A percentile compares a stretch with the other conserved stretches of the same genome.
phyloP scores from a whole-genome alignment of 2,797 vertebrate genomes.

The Hafferia zeledoni region DNA sequence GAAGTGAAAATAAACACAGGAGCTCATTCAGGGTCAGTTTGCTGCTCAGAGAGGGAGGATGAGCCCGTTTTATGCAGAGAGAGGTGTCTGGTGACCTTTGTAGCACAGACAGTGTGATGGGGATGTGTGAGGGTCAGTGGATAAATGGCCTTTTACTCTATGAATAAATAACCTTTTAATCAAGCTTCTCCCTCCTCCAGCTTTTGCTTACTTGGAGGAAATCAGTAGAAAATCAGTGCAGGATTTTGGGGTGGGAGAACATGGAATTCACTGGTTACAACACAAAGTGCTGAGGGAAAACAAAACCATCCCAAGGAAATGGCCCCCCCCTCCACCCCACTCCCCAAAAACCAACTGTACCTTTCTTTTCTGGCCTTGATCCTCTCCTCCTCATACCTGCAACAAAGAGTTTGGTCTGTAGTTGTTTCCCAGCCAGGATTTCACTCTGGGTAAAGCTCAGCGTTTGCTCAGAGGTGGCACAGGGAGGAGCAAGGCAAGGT shows the following conservation, averaged over 20 bases:
- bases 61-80: background rate
- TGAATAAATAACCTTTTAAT: background rate
- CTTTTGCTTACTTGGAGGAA: background rate
- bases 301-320: background rate
- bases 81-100: background rate
- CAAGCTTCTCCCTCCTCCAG: background rate
- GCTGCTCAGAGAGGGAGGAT: background rate
- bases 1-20: background rate
- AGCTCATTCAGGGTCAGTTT: background rate
- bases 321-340: background rate
- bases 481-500: rapidly evolving
- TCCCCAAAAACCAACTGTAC: slow-evolving; percentile 60
- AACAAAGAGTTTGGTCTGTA: background rate
- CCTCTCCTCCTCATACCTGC: slow-evolving; percentile 93
- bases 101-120: rapidly evolving
- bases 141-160: background rate
- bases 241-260: background rate
- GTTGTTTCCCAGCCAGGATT: rapidly evolving
- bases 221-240: background rate
- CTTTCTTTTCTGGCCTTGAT: slow-evolving; percentile 91
- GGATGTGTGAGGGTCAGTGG: background rate
- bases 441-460: rapidly evolving
- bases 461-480: background rate
- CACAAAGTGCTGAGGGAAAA: background rate
- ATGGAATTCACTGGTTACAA: background rate